Conservation (phyloP, 2,113 vertebrate species). For the Galbula dea region DNA sequence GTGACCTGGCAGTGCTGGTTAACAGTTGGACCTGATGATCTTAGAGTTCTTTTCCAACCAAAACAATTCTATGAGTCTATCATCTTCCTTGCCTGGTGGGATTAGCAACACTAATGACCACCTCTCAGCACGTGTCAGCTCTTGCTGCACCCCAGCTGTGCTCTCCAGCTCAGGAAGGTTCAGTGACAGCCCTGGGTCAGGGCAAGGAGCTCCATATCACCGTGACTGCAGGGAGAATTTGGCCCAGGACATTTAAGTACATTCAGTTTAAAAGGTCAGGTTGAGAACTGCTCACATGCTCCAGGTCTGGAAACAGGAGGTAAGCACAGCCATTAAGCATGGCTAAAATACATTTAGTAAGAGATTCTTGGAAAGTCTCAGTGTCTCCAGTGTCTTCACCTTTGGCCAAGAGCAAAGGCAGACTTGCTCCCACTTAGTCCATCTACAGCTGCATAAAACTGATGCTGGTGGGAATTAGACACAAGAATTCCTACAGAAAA, state of each 20-base stretch:
- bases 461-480: constrained; percentile 5
- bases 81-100: neutral
- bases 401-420: constrained; percentile 21
- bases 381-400: neutral
- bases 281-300: neutral
- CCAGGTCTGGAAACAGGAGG: neutral
- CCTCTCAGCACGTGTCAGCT: neutral
- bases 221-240: neutral
- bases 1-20: too few relatives aligned
- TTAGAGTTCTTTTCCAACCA: too few relatives aligned
- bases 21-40: too few relatives aligned
- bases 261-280: neutral
- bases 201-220: neutral
- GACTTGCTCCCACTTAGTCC: neutral
- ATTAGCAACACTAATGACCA: neutral
- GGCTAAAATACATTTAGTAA: neutral
- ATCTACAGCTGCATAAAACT: constrained; percentile 8
- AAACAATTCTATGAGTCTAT: too few relatives aligned
- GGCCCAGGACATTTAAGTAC: neutral
- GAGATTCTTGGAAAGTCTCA: constrained; percentile 12
- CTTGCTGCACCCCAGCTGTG: neutral
- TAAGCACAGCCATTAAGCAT: neutral
- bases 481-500: neutral
- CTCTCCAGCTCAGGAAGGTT: neutral
- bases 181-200: neutral